Percentiles rank a stretch among this genome's conserved stretches.
Evolutionary conservation across 2,797 vertebrate genomes (phyloP).

Genomic region (Spinus pinus): DNA sequence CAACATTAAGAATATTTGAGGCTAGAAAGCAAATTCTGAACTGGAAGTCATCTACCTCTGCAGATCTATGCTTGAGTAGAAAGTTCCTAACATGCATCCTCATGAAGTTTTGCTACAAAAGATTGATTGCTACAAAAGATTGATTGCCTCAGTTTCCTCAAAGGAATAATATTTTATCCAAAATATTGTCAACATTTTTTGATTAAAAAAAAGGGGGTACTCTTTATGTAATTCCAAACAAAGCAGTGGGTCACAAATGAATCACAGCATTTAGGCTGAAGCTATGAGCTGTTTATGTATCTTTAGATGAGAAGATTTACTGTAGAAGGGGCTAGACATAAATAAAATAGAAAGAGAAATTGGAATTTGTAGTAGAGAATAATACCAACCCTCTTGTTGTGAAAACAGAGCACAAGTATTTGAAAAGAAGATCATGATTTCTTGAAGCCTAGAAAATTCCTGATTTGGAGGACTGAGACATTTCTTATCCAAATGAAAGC

Average conservation of each 20-base stretch:
- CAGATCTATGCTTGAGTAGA: neutral
- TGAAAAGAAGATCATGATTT: neutral
- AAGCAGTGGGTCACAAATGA: neutral
- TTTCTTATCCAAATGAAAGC: neutral
- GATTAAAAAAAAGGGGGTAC: neutral
- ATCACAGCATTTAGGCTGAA: neutral
- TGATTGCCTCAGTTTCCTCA: neutral
- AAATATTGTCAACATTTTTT: neutral
- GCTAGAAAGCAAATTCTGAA: neutral
- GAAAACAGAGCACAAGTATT: neutral
- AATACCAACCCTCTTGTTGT: neutral
- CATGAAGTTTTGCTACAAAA: neutral
- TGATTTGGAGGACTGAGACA: neutral
- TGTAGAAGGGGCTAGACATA: neutral
- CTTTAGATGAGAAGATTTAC: neutral
- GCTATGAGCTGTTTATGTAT: neutral
- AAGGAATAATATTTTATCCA: neutral
- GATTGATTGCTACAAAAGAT: neutral
- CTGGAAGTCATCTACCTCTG: neutral
- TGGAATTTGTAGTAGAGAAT: neutral
- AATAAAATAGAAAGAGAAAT: neutral
- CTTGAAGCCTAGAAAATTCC: neutral
- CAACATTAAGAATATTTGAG: neutral
- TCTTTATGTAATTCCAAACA: neutral
- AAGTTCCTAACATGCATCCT: neutral